A percentile compares a stretch with the other conserved stretches of the same genome.
phyloP scores from a whole-genome alignment of 53 echinoderm and acorn worm genomes.

The Luidia sarsii region DNA sequence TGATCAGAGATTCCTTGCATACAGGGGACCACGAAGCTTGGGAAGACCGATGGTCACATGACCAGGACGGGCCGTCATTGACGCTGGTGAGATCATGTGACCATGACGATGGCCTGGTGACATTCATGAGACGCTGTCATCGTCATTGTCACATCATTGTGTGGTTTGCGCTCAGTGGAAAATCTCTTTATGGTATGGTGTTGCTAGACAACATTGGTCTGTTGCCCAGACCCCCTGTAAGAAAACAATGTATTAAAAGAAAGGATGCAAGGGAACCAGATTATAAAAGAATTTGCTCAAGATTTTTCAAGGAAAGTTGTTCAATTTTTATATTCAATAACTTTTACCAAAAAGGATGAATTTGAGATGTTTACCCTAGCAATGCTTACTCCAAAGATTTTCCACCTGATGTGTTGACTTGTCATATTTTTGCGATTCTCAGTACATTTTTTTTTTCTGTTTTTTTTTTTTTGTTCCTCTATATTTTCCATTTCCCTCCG shows the following conservation, averaged over 20 bases:
- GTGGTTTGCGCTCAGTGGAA: no score
- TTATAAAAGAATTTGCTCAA: neutral
- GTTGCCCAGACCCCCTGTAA: no score
- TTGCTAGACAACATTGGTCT: no score
- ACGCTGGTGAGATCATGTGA: constrained; percentile 67
- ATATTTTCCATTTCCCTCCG: constrained; percentile 11
- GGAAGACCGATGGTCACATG: constrained; percentile 79
- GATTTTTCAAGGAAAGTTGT: no score
- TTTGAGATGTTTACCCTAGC: no score
- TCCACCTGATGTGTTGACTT: neutral
- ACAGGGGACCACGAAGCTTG: constrained; percentile 90
- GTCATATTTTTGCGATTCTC: constrained; percentile 37
- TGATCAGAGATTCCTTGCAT: constrained; percentile 50
- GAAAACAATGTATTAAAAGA: neutral
- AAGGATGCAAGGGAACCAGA: neutral
- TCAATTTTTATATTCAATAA: no score
- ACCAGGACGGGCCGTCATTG: constrained; percentile 58
- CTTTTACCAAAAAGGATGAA: no score
- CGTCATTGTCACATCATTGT: no score
- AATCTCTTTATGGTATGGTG: constrained; percentile 1
- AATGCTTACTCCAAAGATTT: constrained; percentile 9
- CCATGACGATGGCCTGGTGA: constrained; percentile 19
- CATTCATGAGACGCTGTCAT: constrained; percentile 34
- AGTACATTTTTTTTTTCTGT: constrained; percentile 52
- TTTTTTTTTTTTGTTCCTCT: constrained; percentile 37